Evolutionary conservation across 2,888 invertebrate species (phyloP).

Genomic region (Phortica okadai): DNA sequence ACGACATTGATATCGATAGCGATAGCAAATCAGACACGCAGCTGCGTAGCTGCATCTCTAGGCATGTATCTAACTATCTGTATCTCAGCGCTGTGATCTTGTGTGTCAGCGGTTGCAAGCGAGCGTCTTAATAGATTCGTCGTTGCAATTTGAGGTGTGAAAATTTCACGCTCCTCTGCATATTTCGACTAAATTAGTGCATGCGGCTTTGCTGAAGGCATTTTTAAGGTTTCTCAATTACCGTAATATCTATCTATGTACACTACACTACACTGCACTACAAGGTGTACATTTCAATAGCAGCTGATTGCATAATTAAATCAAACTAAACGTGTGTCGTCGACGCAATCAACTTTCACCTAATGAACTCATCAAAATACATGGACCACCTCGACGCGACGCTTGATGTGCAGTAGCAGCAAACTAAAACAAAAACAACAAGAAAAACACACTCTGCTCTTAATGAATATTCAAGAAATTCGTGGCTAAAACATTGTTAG

Average conservation of each 20-base stretch:
- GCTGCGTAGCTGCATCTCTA: constrained; percentile 49
- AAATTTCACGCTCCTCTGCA: constrained; percentile 66
- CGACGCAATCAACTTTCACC: constrained; percentile 42
- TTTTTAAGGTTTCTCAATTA: constrained; percentile 68
- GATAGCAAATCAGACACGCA: constrained; percentile 48
- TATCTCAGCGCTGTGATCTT: constrained; percentile 22
- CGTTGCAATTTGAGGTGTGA: constrained; percentile 64
- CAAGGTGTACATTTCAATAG: constrained; percentile 1
- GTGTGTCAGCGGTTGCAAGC: background rate
- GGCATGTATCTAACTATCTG: constrained; percentile 42
- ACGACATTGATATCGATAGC: constrained; percentile 28
- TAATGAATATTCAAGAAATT: constrained; percentile 71
- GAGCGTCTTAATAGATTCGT: constrained; percentile 63
- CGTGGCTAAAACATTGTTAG: constrained; percentile 37
- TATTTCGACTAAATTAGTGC: constrained; percentile 66
- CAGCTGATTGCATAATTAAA: constrained; percentile 18
- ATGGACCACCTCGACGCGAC: constrained; percentile 56
- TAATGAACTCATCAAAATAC: constrained; percentile 57
- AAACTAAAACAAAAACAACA: background rate
- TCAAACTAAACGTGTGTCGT: background rate
- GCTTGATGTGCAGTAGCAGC: constrained; percentile 50
- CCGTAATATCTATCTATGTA: constrained; percentile 53
- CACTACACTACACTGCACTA: background rate
- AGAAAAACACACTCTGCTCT: constrained; percentile 41
- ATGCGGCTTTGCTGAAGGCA: constrained; percentile 47